Conservation (phyloP, 2,888 invertebrate species). For the Colletes collaris region DNA sequence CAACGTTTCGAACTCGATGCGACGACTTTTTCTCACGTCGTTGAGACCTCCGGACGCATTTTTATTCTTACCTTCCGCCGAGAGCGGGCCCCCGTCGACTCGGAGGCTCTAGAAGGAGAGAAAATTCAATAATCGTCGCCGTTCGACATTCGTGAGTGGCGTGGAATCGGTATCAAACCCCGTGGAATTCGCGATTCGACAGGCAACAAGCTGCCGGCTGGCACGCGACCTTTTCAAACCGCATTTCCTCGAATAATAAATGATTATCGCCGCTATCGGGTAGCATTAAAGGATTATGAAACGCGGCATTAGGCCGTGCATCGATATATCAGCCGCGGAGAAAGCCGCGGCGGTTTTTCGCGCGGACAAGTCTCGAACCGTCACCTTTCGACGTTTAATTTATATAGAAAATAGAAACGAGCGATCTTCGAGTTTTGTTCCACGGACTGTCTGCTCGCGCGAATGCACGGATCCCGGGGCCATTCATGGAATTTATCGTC, state of each 20-base stretch:
- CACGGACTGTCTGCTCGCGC: neutral
- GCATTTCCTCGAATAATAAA: conserved; percentile 52
- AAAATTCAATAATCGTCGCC: conserved; percentile 28
- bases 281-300: conserved; percentile 57
- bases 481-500: conserved; percentile 36
- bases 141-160: conserved; percentile 43
- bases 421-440: neutral
- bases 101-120: neutral
- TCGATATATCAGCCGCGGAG: conserved; percentile 42
- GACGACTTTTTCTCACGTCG: too few species aligned
- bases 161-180: conserved; percentile 33
- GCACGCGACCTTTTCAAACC: conserved; percentile 57
- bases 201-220: conserved; percentile 23
- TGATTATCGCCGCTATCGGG: conserved; percentile 47
- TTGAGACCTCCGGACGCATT: too few species aligned
- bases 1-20: neutral
- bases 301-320: conserved; percentile 26
- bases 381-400: conserved; percentile 11
- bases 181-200: conserved; percentile 45
- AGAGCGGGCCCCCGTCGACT: too few species aligned
- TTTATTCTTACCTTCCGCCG: too few species aligned
- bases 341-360: conserved; percentile 34
- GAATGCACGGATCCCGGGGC: neutral
- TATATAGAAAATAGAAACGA: neutral
- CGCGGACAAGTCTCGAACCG: conserved; percentile 6